Percentiles rank a stretch among this genome's conserved stretches.
Conservation (phyloP, 2,797 vertebrate species). For the Sebastes minor region DNA sequence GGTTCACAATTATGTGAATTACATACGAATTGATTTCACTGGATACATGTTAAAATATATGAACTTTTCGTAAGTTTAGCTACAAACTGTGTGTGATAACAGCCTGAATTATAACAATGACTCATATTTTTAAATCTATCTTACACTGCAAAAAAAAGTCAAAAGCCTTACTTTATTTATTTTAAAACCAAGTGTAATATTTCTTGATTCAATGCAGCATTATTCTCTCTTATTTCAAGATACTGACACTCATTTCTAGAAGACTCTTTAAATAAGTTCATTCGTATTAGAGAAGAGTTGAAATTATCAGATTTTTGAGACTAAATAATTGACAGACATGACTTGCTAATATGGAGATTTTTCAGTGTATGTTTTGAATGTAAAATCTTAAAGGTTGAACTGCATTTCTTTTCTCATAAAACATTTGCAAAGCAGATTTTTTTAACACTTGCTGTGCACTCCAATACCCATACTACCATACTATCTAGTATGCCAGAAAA, state of each 20-base stretch:
- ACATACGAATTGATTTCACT: too few species aligned
- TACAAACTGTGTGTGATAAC: too few species aligned
- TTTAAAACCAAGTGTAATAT: neutral
- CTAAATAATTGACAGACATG: neutral
- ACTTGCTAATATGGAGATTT: neutral
- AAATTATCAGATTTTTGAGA: neutral
- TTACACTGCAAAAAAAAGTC: neutral
- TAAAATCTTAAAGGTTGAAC: neutral
- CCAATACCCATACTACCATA: too few species aligned
- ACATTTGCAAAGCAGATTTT: neutral
- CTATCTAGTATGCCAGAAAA: too few species aligned
- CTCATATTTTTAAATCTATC: neutral
- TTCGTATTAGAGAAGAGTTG: neutral
- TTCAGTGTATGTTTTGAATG: neutral
- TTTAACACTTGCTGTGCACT: neutral
- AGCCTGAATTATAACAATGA: neutral
- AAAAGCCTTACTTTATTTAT: neutral
- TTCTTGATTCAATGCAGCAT: neutral
- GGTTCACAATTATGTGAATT: too few species aligned
- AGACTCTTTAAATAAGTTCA: neutral
- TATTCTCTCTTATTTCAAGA: neutral
- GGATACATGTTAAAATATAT: too few species aligned
- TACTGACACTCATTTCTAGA: neutral
- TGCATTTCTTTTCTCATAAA: neutral
- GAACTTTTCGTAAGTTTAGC: too few species aligned